Evolutionary conservation across 2,797 vertebrate genomes (phyloP), one percentile per base, ranked within the genome.

Genomic region (Pangasius larnaudii): DNA sequence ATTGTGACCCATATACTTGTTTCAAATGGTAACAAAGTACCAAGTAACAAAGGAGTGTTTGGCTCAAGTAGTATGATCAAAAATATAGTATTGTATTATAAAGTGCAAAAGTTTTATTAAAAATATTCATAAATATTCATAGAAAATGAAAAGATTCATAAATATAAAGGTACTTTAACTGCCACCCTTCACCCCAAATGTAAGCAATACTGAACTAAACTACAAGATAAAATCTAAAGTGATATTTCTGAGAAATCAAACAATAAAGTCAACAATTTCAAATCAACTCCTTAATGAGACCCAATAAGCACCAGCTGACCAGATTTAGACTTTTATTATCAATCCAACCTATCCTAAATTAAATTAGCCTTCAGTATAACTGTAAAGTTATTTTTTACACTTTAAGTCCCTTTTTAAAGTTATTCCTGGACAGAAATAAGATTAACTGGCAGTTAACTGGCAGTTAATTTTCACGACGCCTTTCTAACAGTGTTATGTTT

Each of bases 401-500:
- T 30, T 11, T 71, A 36, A 36, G 30, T 67, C 27, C 11, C 0
- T 71, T 71, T 39, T 8, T 39, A 22, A 72, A 13, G 42, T 46
- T 49, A 75, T 75, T n/a, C n/a, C 49, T 80, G 80, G 86, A 74
- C 71, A 61, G 90, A 84, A 88, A 88, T 84, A 85, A 82, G 86
- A 91, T 89, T 88, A 89, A 89, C 74, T 86, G 88, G 36, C 65
- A 85, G 89, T 77, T 42, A 42, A 42, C 6, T 42, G 39, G 39
- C 46, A n/a, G 82, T 69, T 84, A 67, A 59, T 83, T 83, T 84
- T 77, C n/a, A 51, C 53, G 36, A n/a, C 2, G 59, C 61, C 22
- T 49, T 87, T 59, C 69, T 22, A 59, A 53, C n/a, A 84, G 33
- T 10, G 63, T 84, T 61, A 67, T 49, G 58, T 79, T 72, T 71